These are phyloP conservation scores for Hephaestus fuliginosus DNA, from an alignment of 2,797 vertebrate genomes.

Conservation along the genomic window DNA sequence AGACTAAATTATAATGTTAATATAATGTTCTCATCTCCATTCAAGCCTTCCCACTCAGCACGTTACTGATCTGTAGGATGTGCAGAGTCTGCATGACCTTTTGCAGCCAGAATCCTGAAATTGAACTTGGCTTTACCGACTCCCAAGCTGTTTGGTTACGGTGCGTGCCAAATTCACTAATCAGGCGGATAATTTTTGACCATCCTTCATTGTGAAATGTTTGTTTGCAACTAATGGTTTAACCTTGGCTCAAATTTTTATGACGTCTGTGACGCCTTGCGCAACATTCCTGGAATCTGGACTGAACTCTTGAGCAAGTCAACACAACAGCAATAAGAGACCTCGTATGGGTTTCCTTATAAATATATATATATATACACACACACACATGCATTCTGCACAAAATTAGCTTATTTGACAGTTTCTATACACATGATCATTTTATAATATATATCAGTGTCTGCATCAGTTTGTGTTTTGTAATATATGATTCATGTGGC, in stretches of 20 bases:
- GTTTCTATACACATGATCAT: neutral
- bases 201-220: slow-evolving; percentile 58
- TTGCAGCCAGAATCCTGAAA: slow-evolving; percentile 43
- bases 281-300: slow-evolving; percentile 56
- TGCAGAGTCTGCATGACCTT: slow-evolving; percentile 25
- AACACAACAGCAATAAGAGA: slow-evolving; percentile 9
- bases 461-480: slow-evolving; percentile 32
- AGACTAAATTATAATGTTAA: neutral
- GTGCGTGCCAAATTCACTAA: slow-evolving; percentile 39
- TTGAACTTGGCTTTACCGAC: slow-evolving; percentile 53
- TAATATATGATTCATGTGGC: slow-evolving; percentile 10
- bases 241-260: slow-evolving; percentile 47
- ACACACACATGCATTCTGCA: neutral
- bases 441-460: slow-evolving; percentile 14
- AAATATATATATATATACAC: slow-evolving; percentile 5
- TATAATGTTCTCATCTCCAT: neutral
- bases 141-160: slow-evolving; percentile 40
- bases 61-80: slow-evolving; percentile 26
- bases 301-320: slow-evolving; percentile 30
- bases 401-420: slow-evolving; percentile 12
- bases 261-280: slow-evolving; percentile 52
- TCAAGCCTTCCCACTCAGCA: slow-evolving; percentile 7
- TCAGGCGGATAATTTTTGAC: slow-evolving; percentile 31
- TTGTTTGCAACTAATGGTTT: slow-evolving; percentile 49
- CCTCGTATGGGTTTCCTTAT: slow-evolving; percentile 17